A percentile compares a stretch with the other conserved stretches of the same genome.
Evolutionary conservation across 1,140 invertebrate genomes (phyloP).

Genomic region (Bombus breviceps): DNA sequence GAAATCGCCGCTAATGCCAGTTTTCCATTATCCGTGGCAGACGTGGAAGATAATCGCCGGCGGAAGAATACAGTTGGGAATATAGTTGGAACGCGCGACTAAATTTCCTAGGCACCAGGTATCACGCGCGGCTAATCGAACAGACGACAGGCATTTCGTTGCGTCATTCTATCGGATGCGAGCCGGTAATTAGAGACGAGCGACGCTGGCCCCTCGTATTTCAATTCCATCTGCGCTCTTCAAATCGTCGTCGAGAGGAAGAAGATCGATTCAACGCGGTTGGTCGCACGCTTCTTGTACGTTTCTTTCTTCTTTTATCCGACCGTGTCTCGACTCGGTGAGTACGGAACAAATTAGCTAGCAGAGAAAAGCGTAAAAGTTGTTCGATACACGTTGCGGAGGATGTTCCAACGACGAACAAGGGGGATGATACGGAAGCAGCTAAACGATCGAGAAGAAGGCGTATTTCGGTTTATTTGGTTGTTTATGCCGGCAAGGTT

Average conservation of each 20-base stretch:
- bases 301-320: not conserved
- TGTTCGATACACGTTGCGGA: not conserved
- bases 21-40: not conserved
- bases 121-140: not conserved
- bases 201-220: slow-evolving; percentile 6
- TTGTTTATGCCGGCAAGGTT: not conserved
- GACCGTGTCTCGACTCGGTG: too few species aligned
- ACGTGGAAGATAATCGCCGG: not conserved
- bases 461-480: not conserved
- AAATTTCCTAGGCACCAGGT: not conserved
- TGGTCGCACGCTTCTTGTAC: not conserved
- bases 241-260: not conserved
- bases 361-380: not conserved
- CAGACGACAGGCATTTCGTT: slow-evolving; percentile 39
- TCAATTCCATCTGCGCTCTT: not conserved
- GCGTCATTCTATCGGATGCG: slow-evolving; percentile 27
- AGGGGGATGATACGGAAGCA: too few species aligned
- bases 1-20: not conserved
- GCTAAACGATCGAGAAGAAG: too few species aligned
- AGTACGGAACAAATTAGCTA: too few species aligned
- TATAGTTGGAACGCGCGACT: not conserved
- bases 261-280: not conserved
- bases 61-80: not conserved
- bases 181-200: slow-evolving; percentile 32
- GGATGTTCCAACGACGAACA: not conserved